These are phyloP conservation scores for Coracopsis vasa DNA, from an alignment of 2,113 vertebrate species.

Conservation along the genomic window DNA sequence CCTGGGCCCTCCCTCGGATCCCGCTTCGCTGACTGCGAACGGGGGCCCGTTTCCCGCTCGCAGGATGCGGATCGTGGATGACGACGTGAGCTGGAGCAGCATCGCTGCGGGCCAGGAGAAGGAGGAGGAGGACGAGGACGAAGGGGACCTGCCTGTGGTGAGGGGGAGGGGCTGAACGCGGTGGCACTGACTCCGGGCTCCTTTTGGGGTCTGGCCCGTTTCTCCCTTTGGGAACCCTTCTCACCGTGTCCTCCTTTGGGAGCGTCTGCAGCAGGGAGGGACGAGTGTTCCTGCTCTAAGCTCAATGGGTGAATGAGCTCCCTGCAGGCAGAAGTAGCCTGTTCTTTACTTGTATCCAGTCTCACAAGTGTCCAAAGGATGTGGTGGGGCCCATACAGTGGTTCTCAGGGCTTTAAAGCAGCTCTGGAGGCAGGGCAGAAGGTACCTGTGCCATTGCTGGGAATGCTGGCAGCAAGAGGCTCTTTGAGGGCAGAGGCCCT, in stretches of 20 bases:
- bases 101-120: constrained; percentile 73
- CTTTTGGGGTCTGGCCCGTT: fast-evolving
- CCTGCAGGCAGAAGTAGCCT: fast-evolving
- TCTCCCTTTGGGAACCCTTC: background rate
- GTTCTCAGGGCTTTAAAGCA: fast-evolving
- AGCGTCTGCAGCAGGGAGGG: fast-evolving
- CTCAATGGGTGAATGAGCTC: fast-evolving
- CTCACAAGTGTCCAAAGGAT: fast-evolving
- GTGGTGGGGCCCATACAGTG: fast-evolving
- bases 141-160: constrained; percentile 79
- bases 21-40: background rate
- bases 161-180: fast-evolving
- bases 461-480: fast-evolving
- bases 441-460: fast-evolving
- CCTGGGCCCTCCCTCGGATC: background rate
- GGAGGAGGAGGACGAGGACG: constrained; percentile 85
- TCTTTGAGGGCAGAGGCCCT: background rate
- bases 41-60: background rate
- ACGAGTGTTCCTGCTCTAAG: fast-evolving
- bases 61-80: constrained; percentile 95
- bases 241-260: fast-evolving
- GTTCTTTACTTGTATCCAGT: fast-evolving
- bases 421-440: fast-evolving
- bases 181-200: too few species aligned
- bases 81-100: constrained; percentile 89